Evolutionary conservation across 2,797 vertebrate genomes (phyloP).

Genomic region (Epinephelus coioides): DNA sequence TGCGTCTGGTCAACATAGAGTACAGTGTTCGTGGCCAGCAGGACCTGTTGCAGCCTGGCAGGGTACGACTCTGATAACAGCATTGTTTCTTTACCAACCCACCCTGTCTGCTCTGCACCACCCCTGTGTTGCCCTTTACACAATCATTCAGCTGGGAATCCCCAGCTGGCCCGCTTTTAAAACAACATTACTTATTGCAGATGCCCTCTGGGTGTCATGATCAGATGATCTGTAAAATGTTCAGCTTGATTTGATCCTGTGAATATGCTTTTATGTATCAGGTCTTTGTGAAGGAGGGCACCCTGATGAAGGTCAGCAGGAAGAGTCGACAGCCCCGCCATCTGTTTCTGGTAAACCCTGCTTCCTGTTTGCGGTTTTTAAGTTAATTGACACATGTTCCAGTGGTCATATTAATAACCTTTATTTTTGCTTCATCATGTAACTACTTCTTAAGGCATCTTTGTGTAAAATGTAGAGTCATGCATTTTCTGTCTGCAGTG

Average conservation of each 20-base stretch:
- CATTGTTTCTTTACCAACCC: slow-evolving; percentile 76
- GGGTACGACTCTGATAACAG: slow-evolving; percentile 88
- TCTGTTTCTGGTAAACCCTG: slow-evolving; percentile 93
- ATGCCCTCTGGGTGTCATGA: slow-evolving; percentile 32
- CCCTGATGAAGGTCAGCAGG: slow-evolving; percentile 94
- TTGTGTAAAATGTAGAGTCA: slow-evolving; percentile 36
- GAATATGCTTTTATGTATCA: slow-evolving; percentile 66
- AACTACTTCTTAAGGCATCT: slow-evolving; percentile 3
- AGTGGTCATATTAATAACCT: not conserved
- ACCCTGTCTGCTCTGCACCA: slow-evolving; percentile 65
- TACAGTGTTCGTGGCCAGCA: slow-evolving; percentile 93
- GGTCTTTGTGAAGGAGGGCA: slow-evolving; percentile 91
- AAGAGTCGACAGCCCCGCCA: slow-evolving; percentile 93
- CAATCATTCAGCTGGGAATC: slow-evolving; percentile 68
- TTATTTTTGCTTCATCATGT: not conserved
- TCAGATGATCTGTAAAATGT: slow-evolving; percentile 15
- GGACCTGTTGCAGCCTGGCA: slow-evolving; percentile 92
- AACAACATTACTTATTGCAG: slow-evolving; percentile 44
- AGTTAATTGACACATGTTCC: not conserved
- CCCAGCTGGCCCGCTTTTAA: slow-evolving; percentile 45
- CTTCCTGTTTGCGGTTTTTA: slow-evolving; percentile 49
- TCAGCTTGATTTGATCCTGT: not conserved
- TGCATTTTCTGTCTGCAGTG: slow-evolving; percentile 54
- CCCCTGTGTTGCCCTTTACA: slow-evolving; percentile 68
- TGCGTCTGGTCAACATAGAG: slow-evolving; percentile 95